phyloP scores from a whole-genome alignment of 2,113 vertebrate species.

The Mus musculus region DNA sequence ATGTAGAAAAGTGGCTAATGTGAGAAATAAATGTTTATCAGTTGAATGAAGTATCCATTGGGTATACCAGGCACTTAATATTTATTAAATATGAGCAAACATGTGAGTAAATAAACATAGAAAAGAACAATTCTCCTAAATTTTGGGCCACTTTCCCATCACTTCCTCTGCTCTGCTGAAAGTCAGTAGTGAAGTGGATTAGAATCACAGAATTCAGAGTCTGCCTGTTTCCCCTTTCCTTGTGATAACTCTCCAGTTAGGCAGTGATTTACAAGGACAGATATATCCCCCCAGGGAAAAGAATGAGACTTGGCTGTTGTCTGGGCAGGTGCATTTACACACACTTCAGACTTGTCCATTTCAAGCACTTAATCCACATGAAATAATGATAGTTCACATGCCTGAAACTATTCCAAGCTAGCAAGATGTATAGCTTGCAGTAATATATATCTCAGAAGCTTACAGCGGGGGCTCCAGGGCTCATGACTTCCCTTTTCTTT shows the following conservation, averaged over 20 bases:
- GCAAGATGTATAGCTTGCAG: neutral
- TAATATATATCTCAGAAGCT: neutral
- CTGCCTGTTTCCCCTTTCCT: neutral
- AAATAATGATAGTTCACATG: constrained; percentile 36
- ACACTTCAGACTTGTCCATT: constrained; percentile 41
- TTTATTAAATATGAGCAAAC: neutral
- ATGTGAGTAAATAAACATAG: neutral
- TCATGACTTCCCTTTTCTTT: neutral
- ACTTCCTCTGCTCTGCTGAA: neutral
- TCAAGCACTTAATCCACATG: constrained; percentile 42
- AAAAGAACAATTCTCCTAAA: neutral
- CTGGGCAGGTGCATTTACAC: constrained; percentile 33
- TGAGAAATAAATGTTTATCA: neutral
- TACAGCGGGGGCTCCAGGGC: neutral
- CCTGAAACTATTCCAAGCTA: constrained; percentile 15
- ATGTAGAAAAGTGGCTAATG: neutral
- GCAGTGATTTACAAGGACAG: constrained; percentile 4
- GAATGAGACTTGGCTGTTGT: constrained; percentile 14
- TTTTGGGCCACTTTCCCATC: neutral
- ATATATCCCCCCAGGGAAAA: neutral
- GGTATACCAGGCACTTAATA: neutral
- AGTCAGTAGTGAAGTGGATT: neutral
- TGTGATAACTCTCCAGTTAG: neutral
- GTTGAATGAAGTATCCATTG: neutral
- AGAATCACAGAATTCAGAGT: neutral